phyloP scores from a whole-genome alignment of 2,888 invertebrate genomes.

The Papilio gigon region DNA sequence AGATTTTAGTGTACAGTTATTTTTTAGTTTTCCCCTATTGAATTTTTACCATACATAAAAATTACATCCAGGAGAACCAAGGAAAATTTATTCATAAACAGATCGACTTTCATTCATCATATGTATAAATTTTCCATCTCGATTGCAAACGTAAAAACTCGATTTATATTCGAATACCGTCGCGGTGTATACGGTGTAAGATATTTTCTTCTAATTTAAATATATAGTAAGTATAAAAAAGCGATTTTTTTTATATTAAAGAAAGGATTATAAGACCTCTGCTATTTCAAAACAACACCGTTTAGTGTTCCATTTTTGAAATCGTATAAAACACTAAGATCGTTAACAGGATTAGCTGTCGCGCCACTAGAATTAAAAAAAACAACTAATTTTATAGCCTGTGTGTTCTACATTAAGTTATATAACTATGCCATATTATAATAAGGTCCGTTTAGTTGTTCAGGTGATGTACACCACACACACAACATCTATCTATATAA shows the following conservation, averaged over 20 bases:
- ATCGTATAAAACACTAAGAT: too few species aligned
- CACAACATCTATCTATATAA: too few species aligned
- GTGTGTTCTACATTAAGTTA: too few species aligned
- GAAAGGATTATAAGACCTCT: neutral
- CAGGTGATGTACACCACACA: too few species aligned
- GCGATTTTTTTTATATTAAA: neutral
- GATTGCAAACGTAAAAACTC: constrained; percentile 34
- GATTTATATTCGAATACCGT: constrained; percentile 37
- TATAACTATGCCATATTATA: too few species aligned
- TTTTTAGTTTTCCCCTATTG: too few species aligned
- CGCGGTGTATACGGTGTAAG: constrained; percentile 13
- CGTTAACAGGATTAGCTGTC: too few species aligned
- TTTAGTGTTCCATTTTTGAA: too few species aligned
- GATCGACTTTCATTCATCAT: constrained; percentile 19
- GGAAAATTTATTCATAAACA: constrained; percentile 34
- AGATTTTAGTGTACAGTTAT: too few species aligned
- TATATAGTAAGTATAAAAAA: neutral
- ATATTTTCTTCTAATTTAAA: constrained; percentile 3
- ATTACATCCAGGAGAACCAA: neutral
- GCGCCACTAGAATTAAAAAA: too few species aligned
- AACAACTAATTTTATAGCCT: too few species aligned
- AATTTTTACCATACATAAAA: neutral
- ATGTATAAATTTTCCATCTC: constrained; percentile 40
- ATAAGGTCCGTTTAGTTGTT: too few species aligned
- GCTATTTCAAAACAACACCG: neutral